Percentiles rank a stretch among this genome's conserved stretches.
phyloP scores from a whole-genome alignment of 2,113 vertebrate species.

The Manacus vitellinus region DNA sequence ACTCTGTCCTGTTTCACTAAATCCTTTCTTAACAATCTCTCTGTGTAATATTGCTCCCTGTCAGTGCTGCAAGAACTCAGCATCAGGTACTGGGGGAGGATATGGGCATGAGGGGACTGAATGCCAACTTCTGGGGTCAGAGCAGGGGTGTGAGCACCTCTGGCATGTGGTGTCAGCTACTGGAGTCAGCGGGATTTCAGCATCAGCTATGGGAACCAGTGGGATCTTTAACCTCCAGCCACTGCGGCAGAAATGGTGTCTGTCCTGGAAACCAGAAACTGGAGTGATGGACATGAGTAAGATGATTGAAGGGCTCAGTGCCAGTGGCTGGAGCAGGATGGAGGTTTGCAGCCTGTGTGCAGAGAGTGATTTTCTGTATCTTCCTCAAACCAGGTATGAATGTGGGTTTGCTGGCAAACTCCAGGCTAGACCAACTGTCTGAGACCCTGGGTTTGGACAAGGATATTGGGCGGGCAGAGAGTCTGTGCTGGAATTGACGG shows the following conservation, averaged over 20 bases:
- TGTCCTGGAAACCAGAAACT: neutral
- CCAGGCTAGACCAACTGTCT: neutral
- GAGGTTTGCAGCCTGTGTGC: neutral
- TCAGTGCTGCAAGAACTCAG: neutral
- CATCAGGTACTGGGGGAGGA: neutral
- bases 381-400: accelerated
- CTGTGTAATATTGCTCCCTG: neutral
- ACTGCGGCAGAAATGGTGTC: neutral
- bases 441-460: neutral
- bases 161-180: neutral
- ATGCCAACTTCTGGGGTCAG: neutral
- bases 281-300: neutral
- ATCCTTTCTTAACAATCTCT: neutral
- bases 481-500: neutral
- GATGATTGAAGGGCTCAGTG: accelerated
- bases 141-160: neutral
- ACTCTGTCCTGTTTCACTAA: neutral
- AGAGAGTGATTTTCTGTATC: neutral
- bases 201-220: neutral
- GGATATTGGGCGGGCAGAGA: accelerated
- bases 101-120: neutral
- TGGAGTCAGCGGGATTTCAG: neutral
- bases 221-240: neutral
- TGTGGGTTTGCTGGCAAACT: neutral
- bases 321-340: neutral